Evolutionary conservation across 1,140 invertebrate species (phyloP), one percentile per base, ranked within the genome.

Genomic region (Drosophila hydei): DNA sequence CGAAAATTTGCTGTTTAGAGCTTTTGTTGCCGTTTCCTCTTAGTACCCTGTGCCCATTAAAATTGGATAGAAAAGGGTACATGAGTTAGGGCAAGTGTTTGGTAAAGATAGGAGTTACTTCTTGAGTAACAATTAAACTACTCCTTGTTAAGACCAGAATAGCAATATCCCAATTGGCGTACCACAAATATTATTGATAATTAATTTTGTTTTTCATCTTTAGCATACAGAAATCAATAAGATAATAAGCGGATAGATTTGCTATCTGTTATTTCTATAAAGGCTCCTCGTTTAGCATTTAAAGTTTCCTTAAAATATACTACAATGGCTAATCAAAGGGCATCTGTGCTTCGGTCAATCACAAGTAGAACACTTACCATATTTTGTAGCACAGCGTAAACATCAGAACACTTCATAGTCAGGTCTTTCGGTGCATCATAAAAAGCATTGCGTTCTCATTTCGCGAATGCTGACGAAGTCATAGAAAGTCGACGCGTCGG

Each of bases 401-500:
- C 63, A 67, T 51, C 58, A 59, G 45, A 58, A 23, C 47, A 60
- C 55, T 68, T 60, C 47, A 43, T 33, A 48, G 47, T 54, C 23
- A 11, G 14, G 21, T 11, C 42, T 55, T 19, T 48, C 12, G 51
- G 38, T 36, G 9, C n/a, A 27, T 19, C 63, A 60, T 64, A 80
- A 80, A 84, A 84, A 71, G 62, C 77, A 76, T 65, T 72, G 72
- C 79, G 54, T 69, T 80, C 56, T 50, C 63, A 64, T 77, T 85
- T 67, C 55, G 38, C 59, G 72, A 79, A 68, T 72, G 72, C 56
- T 45, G 61, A 16, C 64, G 79, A 83, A 81, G 79, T 81, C 79
- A 81, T 81, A 83, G 79, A 83, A 83, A 84, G 75, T 83, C 64
- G 76, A 68, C 80, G 81, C 77, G 80, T 85, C 77, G 74, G 77